phyloP scores from a whole-genome alignment of 2,888 invertebrate genomes.

The Eilema griseolum region DNA sequence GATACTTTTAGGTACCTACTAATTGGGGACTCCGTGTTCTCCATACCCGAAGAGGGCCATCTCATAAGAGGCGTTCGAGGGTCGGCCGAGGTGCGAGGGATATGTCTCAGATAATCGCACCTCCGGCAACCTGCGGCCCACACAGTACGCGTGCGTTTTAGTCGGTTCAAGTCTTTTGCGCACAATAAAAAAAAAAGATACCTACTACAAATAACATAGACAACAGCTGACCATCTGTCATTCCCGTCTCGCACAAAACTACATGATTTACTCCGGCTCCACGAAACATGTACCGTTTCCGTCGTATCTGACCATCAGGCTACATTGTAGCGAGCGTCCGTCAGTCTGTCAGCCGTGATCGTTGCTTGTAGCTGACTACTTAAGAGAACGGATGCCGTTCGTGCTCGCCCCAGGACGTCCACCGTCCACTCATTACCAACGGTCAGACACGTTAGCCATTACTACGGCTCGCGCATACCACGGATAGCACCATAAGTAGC shows the following conservation, averaged over 20 bases:
- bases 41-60: no score
- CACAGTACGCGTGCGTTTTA: no score
- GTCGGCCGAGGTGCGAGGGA: no score
- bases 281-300: slow-evolving; percentile 46
- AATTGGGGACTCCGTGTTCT: no score
- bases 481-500: slow-evolving; percentile 43
- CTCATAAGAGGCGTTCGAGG: no score
- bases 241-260: slow-evolving; percentile 14
- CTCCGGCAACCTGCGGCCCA: no score
- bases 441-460: slow-evolving; percentile 51
- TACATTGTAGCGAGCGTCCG: slow-evolving; percentile 62
- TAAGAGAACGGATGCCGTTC: slow-evolving; percentile 67
- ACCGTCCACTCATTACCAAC: slow-evolving; percentile 61
- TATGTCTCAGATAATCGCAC: no score
- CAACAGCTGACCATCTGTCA: slow-evolving; percentile 13
- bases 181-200: no score
- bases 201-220: background rate
- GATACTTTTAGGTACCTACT: background rate
- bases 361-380: slow-evolving; percentile 41
- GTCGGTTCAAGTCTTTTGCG: no score
- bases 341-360: slow-evolving; percentile 63
- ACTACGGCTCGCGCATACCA: slow-evolving; percentile 44
- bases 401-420: slow-evolving; percentile 54
- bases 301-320: slow-evolving; percentile 51
- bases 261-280: slow-evolving; percentile 11